These are phyloP conservation scores for Lasioglossum lativentre DNA, from an alignment of 2,888 invertebrate species.

Conservation along the genomic window DNA sequence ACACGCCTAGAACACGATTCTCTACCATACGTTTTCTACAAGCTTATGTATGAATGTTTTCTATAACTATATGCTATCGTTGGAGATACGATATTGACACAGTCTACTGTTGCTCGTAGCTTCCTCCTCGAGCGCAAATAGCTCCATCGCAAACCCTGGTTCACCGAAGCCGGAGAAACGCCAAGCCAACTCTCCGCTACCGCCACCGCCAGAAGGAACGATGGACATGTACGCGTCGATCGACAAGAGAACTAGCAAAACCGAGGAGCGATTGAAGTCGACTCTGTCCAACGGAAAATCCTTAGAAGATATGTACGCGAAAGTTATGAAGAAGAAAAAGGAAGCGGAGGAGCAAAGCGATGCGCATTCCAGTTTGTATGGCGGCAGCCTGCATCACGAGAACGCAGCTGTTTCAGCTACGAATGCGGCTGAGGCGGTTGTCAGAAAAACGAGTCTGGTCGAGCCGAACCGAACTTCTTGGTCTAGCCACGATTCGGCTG, in stretches of 20 bases:
- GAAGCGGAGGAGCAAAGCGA: conserved; percentile 83
- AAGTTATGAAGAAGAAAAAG: conserved; percentile 90
- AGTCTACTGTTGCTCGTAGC: conserved; percentile 82
- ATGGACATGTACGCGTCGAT: conserved; percentile 84
- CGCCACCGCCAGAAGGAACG: conserved; percentile 89
- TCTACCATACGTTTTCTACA: not conserved
- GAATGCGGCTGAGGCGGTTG: conserved; percentile 35
- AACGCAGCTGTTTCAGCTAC: not conserved
- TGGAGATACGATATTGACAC: not conserved
- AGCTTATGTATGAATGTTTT: not conserved
- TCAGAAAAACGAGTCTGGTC: conserved; percentile 78
- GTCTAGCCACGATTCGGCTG: conserved; percentile 81
- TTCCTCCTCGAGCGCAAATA: conserved; percentile 90
- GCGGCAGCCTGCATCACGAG: conserved; percentile 40
- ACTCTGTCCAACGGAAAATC: conserved; percentile 85
- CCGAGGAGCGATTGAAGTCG: conserved; percentile 76
- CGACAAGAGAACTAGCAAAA: conserved; percentile 79
- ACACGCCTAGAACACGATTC: not conserved
- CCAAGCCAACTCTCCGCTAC: conserved; percentile 95
- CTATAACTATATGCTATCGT: not conserved
- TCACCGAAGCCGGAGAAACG: conserved; percentile 96
- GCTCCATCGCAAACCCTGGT: conserved; percentile 90
- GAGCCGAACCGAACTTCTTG: conserved; percentile 80
- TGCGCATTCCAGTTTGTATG: conserved; percentile 52
- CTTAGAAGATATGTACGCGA: conserved; percentile 96